Conservation (phyloP, 2,888 invertebrate species). For the Heteromyza rotundicornis region DNA sequence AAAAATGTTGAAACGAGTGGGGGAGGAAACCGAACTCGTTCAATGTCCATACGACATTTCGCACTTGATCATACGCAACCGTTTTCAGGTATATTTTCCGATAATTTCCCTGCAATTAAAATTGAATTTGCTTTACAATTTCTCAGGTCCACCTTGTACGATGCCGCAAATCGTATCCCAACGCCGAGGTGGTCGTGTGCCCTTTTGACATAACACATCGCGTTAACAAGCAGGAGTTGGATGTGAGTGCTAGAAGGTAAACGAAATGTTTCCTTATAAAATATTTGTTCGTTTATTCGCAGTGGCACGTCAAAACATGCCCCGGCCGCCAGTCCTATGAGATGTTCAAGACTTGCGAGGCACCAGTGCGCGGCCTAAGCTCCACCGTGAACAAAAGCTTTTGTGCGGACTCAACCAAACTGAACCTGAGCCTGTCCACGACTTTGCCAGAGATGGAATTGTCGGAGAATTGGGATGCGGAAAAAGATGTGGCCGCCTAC, state of each 20-base stretch:
- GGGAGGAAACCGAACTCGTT: slow-evolving; percentile 63
- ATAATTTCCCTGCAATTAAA: slow-evolving; percentile 47
- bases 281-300: slow-evolving; percentile 14
- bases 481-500: slow-evolving; percentile 33
- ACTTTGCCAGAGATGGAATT: background rate
- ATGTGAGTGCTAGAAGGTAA: slow-evolving; percentile 27
- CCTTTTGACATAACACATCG: slow-evolving; percentile 67
- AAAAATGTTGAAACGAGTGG: slow-evolving; percentile 15
- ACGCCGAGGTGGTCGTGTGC: slow-evolving; percentile 62
- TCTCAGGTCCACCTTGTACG: slow-evolving; percentile 68
- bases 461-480: slow-evolving; percentile 22
- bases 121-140: background rate
- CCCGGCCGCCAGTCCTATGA: slow-evolving; percentile 41
- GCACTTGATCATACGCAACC: slow-evolving; percentile 64
- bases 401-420: slow-evolving; percentile 6
- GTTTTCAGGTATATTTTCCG: slow-evolving; percentile 66
- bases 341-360: slow-evolving; percentile 34
- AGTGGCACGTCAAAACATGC: slow-evolving; percentile 37
- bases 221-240: slow-evolving; percentile 63
- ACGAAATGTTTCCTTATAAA: background rate
- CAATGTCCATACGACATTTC: slow-evolving; percentile 67
- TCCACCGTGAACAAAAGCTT: slow-evolving; percentile 23
- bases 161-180: slow-evolving; percentile 63
- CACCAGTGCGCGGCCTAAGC: slow-evolving; percentile 22
- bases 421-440: no score